Base-by-base conservation (phyloP, 2,888 invertebrate species). In the Timandra comae region DNA sequence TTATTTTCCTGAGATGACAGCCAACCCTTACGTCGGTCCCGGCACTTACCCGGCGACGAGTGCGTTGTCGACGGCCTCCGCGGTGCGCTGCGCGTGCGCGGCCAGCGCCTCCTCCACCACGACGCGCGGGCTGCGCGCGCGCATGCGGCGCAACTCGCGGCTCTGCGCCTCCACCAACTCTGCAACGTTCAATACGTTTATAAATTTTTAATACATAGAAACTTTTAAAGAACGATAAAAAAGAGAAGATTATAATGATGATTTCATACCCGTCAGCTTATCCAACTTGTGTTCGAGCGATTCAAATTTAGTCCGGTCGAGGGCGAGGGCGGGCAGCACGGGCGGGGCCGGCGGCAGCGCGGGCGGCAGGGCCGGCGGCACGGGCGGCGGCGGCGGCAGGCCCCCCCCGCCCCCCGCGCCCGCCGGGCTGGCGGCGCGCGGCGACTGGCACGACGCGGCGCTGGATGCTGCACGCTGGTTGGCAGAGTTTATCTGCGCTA, bases 91-190 rank as follows among this genome's bases (percentile, higher is more conserved):
- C 40, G 71, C 45, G 46, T 75, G 76, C 38, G 65, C 64, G 3
- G 48, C 56, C 25, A 74, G 50, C 30, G 70, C 67, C 7, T 60
- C 58, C 35, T 67, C 74, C 2, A 65, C 11, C 33, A 50, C 4
- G 8, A 47, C 55, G 7, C 69, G 64, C 36, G 63, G 62, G 7
- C 47, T 66, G 25, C 37, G 30, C 28, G 59, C 58, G 34, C 88
- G 78, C 27, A 88, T 49, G 12, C 68, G 52, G 10, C 77, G 71
- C 26, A 89, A 57, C 63, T 88, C 86, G 30, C 70, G 60, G 2
- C 80, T 73, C 52, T 88, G 88, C 19, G 67, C 59, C 34, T 75
- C 63, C 25, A 88, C 61, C 42, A 88, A 48, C 35, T 87, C 89
- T 88, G 52, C 0, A 2, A 35, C 12, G 22, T 27, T 22, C 25